phyloP scores from a whole-genome alignment of 35 echinoderm and acorn worm genomes.

The Ptychodera flava region DNA sequence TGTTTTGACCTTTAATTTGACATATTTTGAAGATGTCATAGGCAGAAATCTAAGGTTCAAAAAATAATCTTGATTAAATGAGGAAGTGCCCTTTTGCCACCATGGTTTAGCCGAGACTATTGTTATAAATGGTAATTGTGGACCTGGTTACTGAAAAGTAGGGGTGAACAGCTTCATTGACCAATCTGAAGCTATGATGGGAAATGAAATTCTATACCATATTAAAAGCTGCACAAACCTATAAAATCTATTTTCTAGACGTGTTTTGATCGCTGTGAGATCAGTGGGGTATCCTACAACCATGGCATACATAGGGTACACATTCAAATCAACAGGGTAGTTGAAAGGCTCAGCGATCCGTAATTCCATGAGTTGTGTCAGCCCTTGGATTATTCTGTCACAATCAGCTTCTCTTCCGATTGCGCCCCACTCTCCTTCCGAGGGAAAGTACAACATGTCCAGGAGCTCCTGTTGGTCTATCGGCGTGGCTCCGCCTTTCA shows the following conservation, averaged over 20 bases:
- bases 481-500: constrained; percentile 57
- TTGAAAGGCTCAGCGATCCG: constrained; percentile 76
- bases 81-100: too few species aligned
- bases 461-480: constrained; percentile 46
- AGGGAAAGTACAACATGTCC: constrained; percentile 53
- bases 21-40: too few species aligned
- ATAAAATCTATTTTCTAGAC: constrained; percentile 74
- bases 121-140: too few species aligned
- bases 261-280: constrained; percentile 58
- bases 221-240: too few species aligned
- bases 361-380: constrained; percentile 61
- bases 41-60: too few species aligned
- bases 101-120: too few species aligned
- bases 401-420: constrained; percentile 47
- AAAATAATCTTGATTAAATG: too few species aligned
- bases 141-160: too few species aligned
- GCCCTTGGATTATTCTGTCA: constrained; percentile 65
- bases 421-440: constrained; percentile 76
- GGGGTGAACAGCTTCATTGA: too few species aligned
- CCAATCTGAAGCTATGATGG: too few species aligned
- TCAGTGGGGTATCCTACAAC: constrained; percentile 80
- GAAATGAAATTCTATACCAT: too few species aligned
- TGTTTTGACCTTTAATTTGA: too few species aligned
- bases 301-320: constrained; percentile 69
- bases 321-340: constrained; percentile 72